Percentiles rank a stretch among this genome's conserved stretches.
These are phyloP conservation scores for Malaclemys terrapin DNA, from an alignment of 2,113 vertebrate genomes.

Conservation along the genomic window DNA sequence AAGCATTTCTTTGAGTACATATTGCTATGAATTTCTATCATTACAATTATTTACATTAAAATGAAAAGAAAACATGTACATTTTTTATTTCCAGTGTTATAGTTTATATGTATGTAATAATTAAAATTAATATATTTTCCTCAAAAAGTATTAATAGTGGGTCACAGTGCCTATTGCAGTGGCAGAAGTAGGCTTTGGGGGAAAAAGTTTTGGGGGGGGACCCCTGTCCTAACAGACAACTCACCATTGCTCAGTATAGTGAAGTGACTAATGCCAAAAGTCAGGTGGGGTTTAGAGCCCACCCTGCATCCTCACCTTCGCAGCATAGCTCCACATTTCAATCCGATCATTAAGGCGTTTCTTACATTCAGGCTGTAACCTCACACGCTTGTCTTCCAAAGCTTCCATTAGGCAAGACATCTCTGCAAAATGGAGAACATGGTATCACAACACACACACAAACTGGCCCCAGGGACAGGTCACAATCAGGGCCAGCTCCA, in stretches of 20 bases:
- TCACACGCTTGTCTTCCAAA: slow-evolving; percentile 95
- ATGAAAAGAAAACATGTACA: neutral
- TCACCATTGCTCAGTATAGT: neutral
- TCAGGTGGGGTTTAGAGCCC: rapidly evolving
- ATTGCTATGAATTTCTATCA: neutral
- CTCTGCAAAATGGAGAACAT: slow-evolving; percentile 77
- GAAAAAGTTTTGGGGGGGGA: neutral
- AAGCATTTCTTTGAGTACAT: neutral
- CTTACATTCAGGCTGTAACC: slow-evolving; percentile 97
- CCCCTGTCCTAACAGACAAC: neutral
- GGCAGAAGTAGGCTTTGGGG: neutral
- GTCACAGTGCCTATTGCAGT: neutral
- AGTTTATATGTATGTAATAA: neutral
- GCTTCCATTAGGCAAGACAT: slow-evolving; percentile 99
- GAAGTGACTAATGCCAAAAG: neutral
- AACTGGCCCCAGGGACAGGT: rapidly evolving
- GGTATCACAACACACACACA: neutral
- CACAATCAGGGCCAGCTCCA: no score
- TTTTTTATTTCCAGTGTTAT: neutral
- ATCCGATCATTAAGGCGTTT: slow-evolving; percentile 97
- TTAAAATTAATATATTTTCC: neutral
- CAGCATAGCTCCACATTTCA: slow-evolving; percentile 99
- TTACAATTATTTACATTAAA: neutral
- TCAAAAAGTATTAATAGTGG: neutral
- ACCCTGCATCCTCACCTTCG: slow-evolving; percentile 85